phyloP scores from a whole-genome alignment of 2,113 vertebrate genomes.

The Phrynocephalus versicolor region DNA sequence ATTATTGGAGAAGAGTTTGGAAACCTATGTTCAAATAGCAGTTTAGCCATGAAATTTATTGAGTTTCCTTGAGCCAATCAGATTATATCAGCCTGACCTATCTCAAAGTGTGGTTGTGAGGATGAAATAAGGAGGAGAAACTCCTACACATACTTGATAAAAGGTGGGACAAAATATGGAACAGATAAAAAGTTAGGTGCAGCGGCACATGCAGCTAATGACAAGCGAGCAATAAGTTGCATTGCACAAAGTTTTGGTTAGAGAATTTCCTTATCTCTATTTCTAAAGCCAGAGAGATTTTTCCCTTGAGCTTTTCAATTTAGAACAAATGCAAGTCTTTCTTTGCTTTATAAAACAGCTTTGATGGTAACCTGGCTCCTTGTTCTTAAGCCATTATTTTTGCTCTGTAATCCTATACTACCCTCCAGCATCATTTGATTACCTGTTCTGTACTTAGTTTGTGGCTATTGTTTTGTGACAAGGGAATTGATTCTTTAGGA shows the following conservation, averaged over 20 bases:
- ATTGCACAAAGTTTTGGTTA: slow-evolving; percentile 3
- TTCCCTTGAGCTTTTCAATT: slow-evolving; percentile 25
- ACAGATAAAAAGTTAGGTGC: too few species aligned
- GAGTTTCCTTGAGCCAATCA: too few species aligned
- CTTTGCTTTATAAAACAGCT: slow-evolving; percentile 38
- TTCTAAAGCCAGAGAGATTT: background rate
- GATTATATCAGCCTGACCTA: too few species aligned
- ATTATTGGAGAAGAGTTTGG: too few species aligned
- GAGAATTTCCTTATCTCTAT: background rate
- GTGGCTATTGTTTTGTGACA: slow-evolving; percentile 68
- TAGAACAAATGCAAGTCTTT: slow-evolving; percentile 37
- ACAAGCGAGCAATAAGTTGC: background rate
- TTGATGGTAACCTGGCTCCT: slow-evolving; percentile 49
- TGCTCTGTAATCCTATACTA: slow-evolving; percentile 65
- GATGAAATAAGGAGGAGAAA: too few species aligned
- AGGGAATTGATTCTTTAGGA: slow-evolving; percentile 71
- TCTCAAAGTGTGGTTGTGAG: too few species aligned
- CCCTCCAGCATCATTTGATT: slow-evolving; percentile 64
- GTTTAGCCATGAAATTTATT: too few species aligned
- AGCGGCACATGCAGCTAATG: background rate
- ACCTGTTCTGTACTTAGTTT: slow-evolving; percentile 62
- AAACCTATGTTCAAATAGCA: too few species aligned
- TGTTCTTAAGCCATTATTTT: slow-evolving; percentile 57
- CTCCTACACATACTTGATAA: too few species aligned
- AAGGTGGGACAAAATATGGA: too few species aligned